Conservation (phyloP, 2,113 vertebrate species). For the Alosa alosa region DNA sequence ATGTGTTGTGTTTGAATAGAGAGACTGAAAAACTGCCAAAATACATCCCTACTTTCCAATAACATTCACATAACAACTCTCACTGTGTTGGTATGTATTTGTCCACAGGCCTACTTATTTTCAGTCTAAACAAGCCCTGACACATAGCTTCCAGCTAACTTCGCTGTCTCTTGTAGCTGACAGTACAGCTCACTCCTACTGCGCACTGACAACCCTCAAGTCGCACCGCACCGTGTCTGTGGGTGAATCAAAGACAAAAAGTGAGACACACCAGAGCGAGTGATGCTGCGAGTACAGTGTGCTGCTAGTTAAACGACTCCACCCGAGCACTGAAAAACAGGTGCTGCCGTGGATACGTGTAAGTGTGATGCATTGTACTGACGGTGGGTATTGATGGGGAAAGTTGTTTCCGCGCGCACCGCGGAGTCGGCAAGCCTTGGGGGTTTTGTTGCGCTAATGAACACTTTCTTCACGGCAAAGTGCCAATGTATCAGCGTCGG, state of each 20-base stretch:
- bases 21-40: not conserved
- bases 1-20: not conserved
- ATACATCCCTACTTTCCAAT: not conserved
- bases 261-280: not conserved
- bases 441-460: not conserved
- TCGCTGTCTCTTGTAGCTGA: not conserved
- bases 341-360: not conserved
- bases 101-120: not conserved
- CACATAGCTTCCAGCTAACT: not conserved
- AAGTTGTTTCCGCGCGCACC: conserved; percentile 2
- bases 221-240: not conserved
- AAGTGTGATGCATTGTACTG: not conserved
- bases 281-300: not conserved
- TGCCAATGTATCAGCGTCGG: not conserved
- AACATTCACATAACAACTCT: not conserved
- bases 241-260: not conserved
- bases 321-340: not conserved
- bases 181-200: not conserved
- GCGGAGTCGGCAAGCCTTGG: not conserved
- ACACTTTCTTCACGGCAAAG: not conserved
- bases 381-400: conserved; percentile 18
- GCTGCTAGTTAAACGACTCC: not conserved
- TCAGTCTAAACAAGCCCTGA: not conserved
- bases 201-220: not conserved
- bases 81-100: not conserved